phyloP scores from a whole-genome alignment of 2,888 invertebrate genomes.

The Acheta domesticus region DNA sequence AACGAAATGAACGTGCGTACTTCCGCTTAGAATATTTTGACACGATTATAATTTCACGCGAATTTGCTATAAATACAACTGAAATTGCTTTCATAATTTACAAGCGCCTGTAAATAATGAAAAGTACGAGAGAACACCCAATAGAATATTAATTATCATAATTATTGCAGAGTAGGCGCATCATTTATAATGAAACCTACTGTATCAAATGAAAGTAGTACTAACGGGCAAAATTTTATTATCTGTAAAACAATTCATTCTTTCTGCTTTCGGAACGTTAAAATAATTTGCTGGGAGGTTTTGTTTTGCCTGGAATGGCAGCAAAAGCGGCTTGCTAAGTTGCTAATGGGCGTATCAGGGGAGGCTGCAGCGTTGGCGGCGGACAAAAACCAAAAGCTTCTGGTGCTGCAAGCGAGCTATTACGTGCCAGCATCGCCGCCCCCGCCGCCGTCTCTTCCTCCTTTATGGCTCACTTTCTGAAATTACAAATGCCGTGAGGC shows the following conservation, averaged over 20 bases:
- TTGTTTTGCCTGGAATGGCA: no score
- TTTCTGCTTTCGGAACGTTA: background rate
- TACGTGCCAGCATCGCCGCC: background rate
- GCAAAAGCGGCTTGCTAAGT: no score
- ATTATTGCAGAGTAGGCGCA: background rate
- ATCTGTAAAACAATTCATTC: background rate
- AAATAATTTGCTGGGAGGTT: slow-evolving; percentile 3
- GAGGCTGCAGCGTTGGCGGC: background rate
- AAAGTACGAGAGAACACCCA: background rate
- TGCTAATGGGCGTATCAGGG: background rate
- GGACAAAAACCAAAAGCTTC: background rate
- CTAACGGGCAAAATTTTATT: background rate
- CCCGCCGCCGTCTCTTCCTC: background rate
- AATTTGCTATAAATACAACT: no score
- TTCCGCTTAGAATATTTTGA: no score
- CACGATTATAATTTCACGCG: no score
- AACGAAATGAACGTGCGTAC: no score
- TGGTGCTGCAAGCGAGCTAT: background rate
- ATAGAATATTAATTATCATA: background rate
- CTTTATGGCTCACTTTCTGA: background rate
- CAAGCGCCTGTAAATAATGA: no score
- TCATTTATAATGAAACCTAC: background rate
- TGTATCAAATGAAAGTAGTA: background rate
- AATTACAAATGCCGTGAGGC: background rate
- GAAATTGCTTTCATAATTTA: no score